Evolutionary conservation across 2,797 vertebrate species (phyloP).

Genomic region (Enteromius trimaculatus): DNA sequence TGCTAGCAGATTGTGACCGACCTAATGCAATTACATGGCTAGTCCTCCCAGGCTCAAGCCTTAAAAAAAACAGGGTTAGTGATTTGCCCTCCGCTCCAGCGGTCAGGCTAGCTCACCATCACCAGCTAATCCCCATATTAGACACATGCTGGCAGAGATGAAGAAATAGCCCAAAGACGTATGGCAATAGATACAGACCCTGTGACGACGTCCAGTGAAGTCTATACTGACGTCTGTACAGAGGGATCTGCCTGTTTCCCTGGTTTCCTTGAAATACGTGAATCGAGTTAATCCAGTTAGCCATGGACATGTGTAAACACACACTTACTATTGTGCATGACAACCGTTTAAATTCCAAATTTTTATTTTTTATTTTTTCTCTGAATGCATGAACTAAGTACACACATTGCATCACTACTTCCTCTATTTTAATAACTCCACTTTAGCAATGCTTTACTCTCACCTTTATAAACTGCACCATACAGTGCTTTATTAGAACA

Average conservation of each 20-base stretch:
- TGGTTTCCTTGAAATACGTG: constrained; percentile 22
- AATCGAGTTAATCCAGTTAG: not conserved
- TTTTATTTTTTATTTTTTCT: not conserved
- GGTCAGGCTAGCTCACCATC: constrained; percentile 56
- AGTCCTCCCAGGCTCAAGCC: constrained; percentile 48
- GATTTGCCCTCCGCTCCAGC: constrained; percentile 51
- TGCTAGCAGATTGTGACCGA: constrained; percentile 54
- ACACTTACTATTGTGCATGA: constrained; percentile 29
- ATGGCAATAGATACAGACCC: constrained; percentile 52
- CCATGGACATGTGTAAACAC: constrained; percentile 15
- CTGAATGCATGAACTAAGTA: constrained; percentile 42
- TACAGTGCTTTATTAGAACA: no score
- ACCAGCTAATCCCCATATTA: constrained; percentile 72
- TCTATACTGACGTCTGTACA: constrained; percentile 47
- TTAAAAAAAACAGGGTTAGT: constrained; percentile 49
- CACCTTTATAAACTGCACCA: not conserved
- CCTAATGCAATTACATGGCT: constrained; percentile 63
- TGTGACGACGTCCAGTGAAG: constrained; percentile 66
- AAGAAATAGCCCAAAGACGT: constrained; percentile 66
- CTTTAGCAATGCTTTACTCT: not conserved
- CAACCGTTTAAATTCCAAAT: constrained; percentile 3
- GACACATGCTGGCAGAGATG: constrained; percentile 66
- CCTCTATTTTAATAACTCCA: not conserved
- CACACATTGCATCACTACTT: not conserved
- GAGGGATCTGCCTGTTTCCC: constrained; percentile 9